These are phyloP conservation scores for Trisateles emortualis DNA, from an alignment of 2,888 invertebrate genomes.

Conservation along the genomic window DNA sequence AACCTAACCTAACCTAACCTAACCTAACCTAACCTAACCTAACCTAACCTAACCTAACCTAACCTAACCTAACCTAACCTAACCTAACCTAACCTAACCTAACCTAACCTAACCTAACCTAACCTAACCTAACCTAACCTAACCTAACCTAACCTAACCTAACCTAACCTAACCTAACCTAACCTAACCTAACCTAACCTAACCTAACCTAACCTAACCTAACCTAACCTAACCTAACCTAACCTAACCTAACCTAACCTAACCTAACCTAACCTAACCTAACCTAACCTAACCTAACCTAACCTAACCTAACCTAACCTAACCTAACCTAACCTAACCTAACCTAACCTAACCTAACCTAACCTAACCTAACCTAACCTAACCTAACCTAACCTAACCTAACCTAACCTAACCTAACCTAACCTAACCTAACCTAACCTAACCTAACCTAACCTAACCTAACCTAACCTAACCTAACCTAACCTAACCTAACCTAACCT, in stretches of 20 bases:
- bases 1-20: conserved; percentile 12
- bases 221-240: conserved; percentile 4
- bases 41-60: conserved; percentile 15
- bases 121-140: conserved; percentile 13
- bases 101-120: conserved; percentile 16
- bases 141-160: conserved; percentile 16
- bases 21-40: conserved; percentile 15
- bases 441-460: conserved; percentile 21
- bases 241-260: conserved; percentile 4
- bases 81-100: conserved; percentile 15
- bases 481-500: conserved; percentile 16
- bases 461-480: conserved; percentile 10
- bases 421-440: conserved; percentile 30
- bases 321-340: conserved; percentile 9
- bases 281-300: conserved; percentile 11
- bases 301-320: conserved; percentile 11
- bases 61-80: conserved; percentile 16
- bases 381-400: conserved; percentile 17
- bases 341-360: conserved; percentile 13
- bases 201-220: conserved; percentile 7
- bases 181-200: conserved; percentile 12
- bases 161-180: conserved; percentile 16
- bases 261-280: conserved; percentile 11
- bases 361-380: conserved; percentile 17
- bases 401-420: conserved; percentile 21